Conservation (phyloP, 2,888 invertebrate genomes). For the Byasa hedistus region DNA sequence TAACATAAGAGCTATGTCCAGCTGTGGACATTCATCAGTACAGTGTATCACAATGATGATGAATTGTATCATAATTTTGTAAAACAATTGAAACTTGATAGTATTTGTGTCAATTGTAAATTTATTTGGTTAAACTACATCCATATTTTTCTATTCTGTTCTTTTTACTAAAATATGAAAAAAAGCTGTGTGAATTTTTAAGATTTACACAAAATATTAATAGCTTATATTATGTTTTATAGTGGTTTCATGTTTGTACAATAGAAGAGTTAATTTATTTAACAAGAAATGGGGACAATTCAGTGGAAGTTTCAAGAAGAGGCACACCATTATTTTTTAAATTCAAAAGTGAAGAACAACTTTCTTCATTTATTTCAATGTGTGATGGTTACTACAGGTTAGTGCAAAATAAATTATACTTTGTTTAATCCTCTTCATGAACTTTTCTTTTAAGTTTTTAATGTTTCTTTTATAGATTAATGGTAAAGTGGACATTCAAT, state of each 20-base stretch:
- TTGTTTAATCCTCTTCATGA: neutral
- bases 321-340: slow-evolving; percentile 89
- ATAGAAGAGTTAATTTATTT: slow-evolving; percentile 92
- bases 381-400: slow-evolving; percentile 92
- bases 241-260: slow-evolving; percentile 88
- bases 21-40: too few species aligned
- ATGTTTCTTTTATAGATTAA: slow-evolving; percentile 75
- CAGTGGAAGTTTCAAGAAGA: slow-evolving; percentile 87
- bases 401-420: slow-evolving; percentile 22
- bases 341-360: slow-evolving; percentile 82
- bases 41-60: too few species aligned
- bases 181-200: too few species aligned
- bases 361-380: slow-evolving; percentile 89
- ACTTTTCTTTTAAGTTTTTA: neutral
- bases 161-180: too few species aligned
- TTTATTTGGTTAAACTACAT: too few species aligned
- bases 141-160: too few species aligned
- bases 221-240: slow-evolving; percentile 23
- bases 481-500: slow-evolving; percentile 94
- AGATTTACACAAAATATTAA: too few species aligned
- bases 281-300: slow-evolving; percentile 85
- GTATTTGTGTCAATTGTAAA: too few species aligned
- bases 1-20: too few species aligned
- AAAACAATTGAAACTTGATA: too few species aligned
- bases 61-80: too few species aligned